Conservation (phyloP, 2,888 invertebrate species). For the Trachelus troglodyta region DNA sequence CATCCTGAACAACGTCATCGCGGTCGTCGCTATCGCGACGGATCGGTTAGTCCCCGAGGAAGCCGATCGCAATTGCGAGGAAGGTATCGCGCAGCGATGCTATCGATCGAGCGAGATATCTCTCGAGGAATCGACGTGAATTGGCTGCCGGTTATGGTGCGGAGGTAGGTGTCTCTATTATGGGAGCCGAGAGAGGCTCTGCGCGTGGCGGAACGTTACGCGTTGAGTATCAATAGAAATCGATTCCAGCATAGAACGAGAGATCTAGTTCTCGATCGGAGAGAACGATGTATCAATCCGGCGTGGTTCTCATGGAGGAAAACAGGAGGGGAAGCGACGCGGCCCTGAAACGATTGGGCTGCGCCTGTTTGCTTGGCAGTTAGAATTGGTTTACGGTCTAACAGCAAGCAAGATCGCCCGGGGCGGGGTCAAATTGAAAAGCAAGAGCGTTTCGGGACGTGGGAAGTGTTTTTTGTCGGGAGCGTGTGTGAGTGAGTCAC, state of each 20-base stretch:
- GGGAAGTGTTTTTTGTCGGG: slow-evolving; percentile 44
- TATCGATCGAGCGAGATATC: background rate
- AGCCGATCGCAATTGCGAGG: background rate
- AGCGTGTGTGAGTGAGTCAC: slow-evolving; percentile 47
- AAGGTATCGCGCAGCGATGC: background rate
- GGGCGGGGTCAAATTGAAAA: slow-evolving; percentile 48
- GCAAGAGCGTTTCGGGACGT: slow-evolving; percentile 45
- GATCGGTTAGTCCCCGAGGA: background rate
- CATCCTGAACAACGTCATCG: slow-evolving; percentile 22
- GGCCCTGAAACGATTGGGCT: slow-evolving; percentile 4
- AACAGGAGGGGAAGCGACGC: background rate
- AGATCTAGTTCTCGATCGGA: background rate
- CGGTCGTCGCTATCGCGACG: background rate
- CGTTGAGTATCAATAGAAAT: background rate
- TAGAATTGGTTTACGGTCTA: slow-evolving; percentile 43
- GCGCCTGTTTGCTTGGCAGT: slow-evolving; percentile 21
- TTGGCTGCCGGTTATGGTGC: background rate
- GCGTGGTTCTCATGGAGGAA: background rate
- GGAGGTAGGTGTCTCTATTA: background rate
- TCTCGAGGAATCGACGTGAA: background rate
- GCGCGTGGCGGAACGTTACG: background rate
- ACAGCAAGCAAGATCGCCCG: slow-evolving; percentile 39
- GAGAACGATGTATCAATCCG: background rate
- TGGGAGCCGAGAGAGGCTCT: background rate
- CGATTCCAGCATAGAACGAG: background rate